phyloP scores from a whole-genome alignment of 1,140 invertebrate genomes.

The Bombus fervidus region DNA sequence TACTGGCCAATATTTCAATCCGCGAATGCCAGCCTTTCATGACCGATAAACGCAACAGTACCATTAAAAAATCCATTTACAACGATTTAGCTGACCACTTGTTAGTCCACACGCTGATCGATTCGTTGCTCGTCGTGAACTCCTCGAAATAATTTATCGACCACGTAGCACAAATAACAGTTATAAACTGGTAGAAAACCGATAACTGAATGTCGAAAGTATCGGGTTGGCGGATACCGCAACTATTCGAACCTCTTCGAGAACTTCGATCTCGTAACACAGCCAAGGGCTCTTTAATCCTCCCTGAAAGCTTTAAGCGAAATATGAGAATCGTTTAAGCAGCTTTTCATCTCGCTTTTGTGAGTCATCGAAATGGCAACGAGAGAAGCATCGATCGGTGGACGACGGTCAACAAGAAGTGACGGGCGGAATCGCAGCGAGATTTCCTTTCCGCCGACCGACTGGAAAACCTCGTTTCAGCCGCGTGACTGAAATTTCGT shows the following conservation, averaged over 20 bases:
- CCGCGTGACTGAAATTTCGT: constrained; percentile 43
- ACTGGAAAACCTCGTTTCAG: constrained; percentile 17
- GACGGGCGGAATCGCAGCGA: not conserved
- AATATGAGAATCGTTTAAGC: not conserved
- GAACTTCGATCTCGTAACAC: not conserved
- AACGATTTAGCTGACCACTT: constrained; percentile 2
- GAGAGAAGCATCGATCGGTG: not conserved
- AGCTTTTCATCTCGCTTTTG: not conserved
- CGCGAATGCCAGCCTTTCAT: not conserved
- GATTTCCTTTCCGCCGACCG: not conserved
- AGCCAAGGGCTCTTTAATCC: not conserved
- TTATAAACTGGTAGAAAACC: constrained; percentile 12
- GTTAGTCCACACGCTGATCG: not conserved
- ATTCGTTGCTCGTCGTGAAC: not conserved
- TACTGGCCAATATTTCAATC: constrained; percentile 1
- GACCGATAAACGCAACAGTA: not conserved
- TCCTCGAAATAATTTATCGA: not conserved
- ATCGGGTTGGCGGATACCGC: not conserved
- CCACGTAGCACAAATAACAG: not conserved
- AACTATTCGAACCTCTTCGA: not conserved
- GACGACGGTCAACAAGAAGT: not conserved
- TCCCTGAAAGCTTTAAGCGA: not conserved
- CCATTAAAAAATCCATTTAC: not conserved
- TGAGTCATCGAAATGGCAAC: not conserved
- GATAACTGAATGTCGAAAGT: constrained; percentile 38